Evolutionary conservation across 2,113 vertebrate genomes (phyloP).

Genomic region (Jaculus jaculus): DNA sequence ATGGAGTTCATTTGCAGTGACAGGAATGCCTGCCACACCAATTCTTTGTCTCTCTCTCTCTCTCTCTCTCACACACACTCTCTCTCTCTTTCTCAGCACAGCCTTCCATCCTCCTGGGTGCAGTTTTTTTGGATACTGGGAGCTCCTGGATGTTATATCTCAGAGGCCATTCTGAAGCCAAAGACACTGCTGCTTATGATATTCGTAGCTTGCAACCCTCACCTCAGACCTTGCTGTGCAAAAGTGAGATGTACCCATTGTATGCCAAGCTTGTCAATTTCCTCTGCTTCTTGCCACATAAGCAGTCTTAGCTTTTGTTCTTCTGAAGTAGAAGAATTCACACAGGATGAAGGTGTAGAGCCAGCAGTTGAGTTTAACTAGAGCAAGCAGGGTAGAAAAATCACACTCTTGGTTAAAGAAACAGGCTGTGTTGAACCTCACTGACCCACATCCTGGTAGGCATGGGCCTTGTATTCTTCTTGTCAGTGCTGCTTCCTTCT

Average conservation of each 20-base stretch:
- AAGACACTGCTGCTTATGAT: background rate
- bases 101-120: background rate
- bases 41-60: background rate
- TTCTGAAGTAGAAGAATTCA: too few species aligned
- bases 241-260: background rate
- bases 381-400: background rate
- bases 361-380: background rate
- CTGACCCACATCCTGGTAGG: background rate
- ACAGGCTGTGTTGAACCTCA: background rate
- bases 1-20: too few species aligned
- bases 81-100: background rate
- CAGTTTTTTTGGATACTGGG: background rate
- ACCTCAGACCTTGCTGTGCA: background rate
- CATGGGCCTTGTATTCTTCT: background rate
- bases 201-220: background rate
- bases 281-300: too few species aligned
- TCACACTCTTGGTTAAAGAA: too few species aligned
- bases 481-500: background rate
- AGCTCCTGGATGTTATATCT: background rate
- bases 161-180: background rate
- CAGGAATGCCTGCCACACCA: too few species aligned
- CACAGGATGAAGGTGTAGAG: too few species aligned
- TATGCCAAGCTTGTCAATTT: too few species aligned
- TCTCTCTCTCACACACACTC: background rate
- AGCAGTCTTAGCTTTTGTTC: too few species aligned